Evolutionary conservation across 92 coral and sea anemone species (phyloP), one percentile per base, ranked within the genome.

Genomic region (Phenganax stokvisi): DNA sequence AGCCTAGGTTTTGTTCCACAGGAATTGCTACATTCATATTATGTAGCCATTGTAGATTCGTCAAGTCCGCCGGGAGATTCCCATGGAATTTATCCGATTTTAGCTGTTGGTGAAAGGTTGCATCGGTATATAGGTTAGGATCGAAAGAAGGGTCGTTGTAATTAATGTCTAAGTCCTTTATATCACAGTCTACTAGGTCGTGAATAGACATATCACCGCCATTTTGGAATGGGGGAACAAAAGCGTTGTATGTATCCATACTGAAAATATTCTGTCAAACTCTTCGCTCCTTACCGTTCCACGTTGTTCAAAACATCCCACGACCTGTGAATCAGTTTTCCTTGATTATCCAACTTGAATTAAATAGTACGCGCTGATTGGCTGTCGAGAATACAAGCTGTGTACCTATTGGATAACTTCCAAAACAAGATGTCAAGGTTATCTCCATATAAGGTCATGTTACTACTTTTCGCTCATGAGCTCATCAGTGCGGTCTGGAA

Each of bases 11-110:
- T 86, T 96, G 91, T 79, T 96, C 99, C 90, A 92, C 92, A 10
- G 99, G 97, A 76, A 96, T 96, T 76, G 96, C 91, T 56, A 96
- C 99, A 76, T 93, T 92, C 83, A 79, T 64, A 69, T 52, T 56
- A 57, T 96, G 99, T 47, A 96, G 90, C 99, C 99, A 96, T 58
- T 96, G 99, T 74, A 96, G 84, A 61, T 96, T 96, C 12, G 99
- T 96, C n/a, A 96, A 88, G 82, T 96, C 99, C 62, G 90, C 97
- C 3, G 92, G 89, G 30, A 64, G 70, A 54, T 85, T 75, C 11
- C 89, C 83, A 51, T 92, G 90, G 64, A 90, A 87, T 78, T 91
- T 85, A 69, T 96, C 99, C 80, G 88, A 92, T 63, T 90, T 90
- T 85, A 88, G 65, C 83, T 86, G 85, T 54, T 90, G 89, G 54